These are phyloP conservation scores for Saiga tatarica DNA, from an alignment of 2,113 vertebrate species.

Conservation along the genomic window DNA sequence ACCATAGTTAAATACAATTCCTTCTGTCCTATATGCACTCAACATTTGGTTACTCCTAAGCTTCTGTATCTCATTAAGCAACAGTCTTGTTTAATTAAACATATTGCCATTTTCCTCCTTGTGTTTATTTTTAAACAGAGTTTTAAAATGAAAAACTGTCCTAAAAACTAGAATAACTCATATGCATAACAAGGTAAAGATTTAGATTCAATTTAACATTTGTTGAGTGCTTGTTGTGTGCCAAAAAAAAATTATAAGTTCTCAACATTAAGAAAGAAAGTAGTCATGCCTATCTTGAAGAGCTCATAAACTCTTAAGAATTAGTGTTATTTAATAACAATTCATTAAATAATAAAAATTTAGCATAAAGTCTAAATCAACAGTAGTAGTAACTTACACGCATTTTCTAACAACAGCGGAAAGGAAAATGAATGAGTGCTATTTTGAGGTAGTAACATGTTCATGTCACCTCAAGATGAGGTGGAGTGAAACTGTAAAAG, in stretches of 20 bases:
- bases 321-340: neutral
- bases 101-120: neutral
- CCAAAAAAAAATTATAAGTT: neutral
- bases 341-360: slow-evolving; percentile 12
- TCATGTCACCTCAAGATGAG: neutral
- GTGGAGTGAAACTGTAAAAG: neutral
- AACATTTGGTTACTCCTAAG: neutral
- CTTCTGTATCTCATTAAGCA: neutral
- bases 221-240: neutral
- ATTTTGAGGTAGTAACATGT: neutral
- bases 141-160: neutral
- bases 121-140: neutral
- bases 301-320: neutral
- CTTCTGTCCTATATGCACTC: neutral
- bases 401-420: slow-evolving; percentile 9
- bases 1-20: neutral
- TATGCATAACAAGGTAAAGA: neutral
- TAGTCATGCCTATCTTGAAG: neutral
- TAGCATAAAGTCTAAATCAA: neutral
- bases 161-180: neutral
- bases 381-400: neutral
- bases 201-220: slow-evolving; percentile 1
- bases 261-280: neutral
- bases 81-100: neutral
- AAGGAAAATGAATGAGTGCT: neutral